phyloP scores from a whole-genome alignment of 2,888 invertebrate species.

The Phengaris alcon region DNA sequence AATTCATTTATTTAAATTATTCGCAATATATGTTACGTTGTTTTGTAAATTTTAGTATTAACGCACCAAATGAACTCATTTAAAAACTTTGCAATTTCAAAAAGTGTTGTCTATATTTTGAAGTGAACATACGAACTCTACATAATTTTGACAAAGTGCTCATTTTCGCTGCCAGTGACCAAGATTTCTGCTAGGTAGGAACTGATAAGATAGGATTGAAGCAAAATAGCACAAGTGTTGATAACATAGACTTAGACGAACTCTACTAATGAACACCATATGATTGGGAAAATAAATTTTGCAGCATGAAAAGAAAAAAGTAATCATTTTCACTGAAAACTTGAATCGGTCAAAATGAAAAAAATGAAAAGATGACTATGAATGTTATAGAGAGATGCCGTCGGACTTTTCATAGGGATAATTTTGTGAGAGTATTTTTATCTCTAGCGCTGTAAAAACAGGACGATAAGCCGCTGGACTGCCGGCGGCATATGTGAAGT shows the following conservation, averaged over 20 bases:
- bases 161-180: constrained; percentile 46
- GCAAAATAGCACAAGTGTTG: constrained; percentile 71
- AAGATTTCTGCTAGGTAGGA: constrained; percentile 69
- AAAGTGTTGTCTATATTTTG: constrained; percentile 24
- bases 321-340: constrained; percentile 45
- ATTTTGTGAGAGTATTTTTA: constrained; percentile 63
- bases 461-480: constrained; percentile 71
- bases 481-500: constrained; percentile 76
- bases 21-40: constrained; percentile 26
- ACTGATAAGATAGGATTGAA: constrained; percentile 71
- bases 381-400: constrained; percentile 52
- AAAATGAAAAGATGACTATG: constrained; percentile 63
- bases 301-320: constrained; percentile 76
- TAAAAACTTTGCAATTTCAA: constrained; percentile 21
- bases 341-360: constrained; percentile 50
- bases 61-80: neutral
- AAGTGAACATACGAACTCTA: constrained; percentile 34
- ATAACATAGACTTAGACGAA: constrained; percentile 49
- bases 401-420: constrained; percentile 62
- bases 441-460: constrained; percentile 63
- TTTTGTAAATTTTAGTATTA: constrained; percentile 40
- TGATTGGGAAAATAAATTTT: constrained; percentile 52
- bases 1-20: constrained; percentile 45
- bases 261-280: constrained; percentile 59
- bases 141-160: constrained; percentile 35